Evolutionary conservation across 2,797 vertebrate genomes (phyloP).

Genomic region (Psittacula echo): DNA sequence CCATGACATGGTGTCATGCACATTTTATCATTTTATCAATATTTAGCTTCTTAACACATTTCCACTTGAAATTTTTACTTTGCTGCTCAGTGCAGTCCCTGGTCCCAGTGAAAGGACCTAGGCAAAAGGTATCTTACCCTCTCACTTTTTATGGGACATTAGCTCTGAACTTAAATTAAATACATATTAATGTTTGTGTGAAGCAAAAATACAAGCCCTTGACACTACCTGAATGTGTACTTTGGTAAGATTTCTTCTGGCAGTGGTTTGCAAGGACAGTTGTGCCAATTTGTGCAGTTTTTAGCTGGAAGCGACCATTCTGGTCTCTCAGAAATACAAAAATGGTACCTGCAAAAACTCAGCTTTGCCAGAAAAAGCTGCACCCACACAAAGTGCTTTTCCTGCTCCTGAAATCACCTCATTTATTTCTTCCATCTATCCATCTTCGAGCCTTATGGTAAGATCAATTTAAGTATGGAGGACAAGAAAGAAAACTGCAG

Average conservation of each 20-base stretch:
- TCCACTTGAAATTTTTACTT: neutral
- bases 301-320: neutral
- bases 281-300: neutral
- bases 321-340: neutral
- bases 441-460: neutral
- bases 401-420: neutral
- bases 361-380: neutral
- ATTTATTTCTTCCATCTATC: neutral
- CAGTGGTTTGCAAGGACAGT: neutral
- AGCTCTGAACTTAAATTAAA: neutral
- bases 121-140: neutral
- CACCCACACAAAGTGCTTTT: neutral
- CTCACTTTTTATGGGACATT: neutral
- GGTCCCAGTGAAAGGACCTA: neutral
- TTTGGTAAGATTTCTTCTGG: neutral
- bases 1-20: accelerated
- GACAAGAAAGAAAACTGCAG: neutral
- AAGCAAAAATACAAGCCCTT: neutral
- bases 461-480: neutral
- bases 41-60: neutral
- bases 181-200: neutral
- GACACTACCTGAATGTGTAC: neutral
- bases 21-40: neutral
- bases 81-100: neutral
- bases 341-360: neutral